These are phyloP conservation scores for Polyergus mexicanus DNA, from an alignment of 1,140 invertebrate species.

Conservation along the genomic window DNA sequence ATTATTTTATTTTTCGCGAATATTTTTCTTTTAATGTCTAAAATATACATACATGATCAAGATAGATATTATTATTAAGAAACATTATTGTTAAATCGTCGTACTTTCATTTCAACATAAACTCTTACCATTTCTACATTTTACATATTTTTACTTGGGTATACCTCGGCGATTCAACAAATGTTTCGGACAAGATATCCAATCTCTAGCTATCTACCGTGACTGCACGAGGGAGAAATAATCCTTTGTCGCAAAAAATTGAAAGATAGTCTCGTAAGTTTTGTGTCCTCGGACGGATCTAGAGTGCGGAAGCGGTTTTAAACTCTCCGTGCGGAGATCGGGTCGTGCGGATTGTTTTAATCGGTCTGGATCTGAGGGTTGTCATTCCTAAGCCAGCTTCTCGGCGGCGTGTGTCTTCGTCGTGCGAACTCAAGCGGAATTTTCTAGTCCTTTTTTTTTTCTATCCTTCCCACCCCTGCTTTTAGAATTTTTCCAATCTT, in stretches of 20 bases:
- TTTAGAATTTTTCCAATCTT: slow-evolving; percentile 69
- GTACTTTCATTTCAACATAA: background rate
- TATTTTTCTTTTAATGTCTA: background rate
- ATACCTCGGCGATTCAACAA: background rate
- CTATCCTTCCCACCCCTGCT: background rate
- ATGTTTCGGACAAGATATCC: slow-evolving; percentile 22
- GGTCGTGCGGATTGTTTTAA: slow-evolving; percentile 30
- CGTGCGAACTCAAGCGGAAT: slow-evolving; percentile 39
- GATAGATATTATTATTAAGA: background rate
- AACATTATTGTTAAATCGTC: background rate
- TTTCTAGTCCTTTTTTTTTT: background rate
- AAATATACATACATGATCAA: slow-evolving; percentile 4
- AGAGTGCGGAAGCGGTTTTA: slow-evolving; percentile 24
- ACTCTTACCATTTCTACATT: slow-evolving; percentile 14
- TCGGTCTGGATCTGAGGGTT: slow-evolving; percentile 48
- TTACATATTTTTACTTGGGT: slow-evolving; percentile 16
- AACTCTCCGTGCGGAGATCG: background rate
- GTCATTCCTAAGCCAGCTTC: slow-evolving; percentile 52
- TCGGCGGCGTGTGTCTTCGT: slow-evolving; percentile 46
- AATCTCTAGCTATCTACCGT: slow-evolving; percentile 22
- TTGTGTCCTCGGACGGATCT: background rate
- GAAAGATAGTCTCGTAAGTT: slow-evolving; percentile 54
- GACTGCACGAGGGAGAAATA: slow-evolving; percentile 15
- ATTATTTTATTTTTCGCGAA: background rate
- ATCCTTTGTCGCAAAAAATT: slow-evolving; percentile 23